Conservation (phyloP, 2,888 invertebrate genomes). For the Agrotis clavis region DNA sequence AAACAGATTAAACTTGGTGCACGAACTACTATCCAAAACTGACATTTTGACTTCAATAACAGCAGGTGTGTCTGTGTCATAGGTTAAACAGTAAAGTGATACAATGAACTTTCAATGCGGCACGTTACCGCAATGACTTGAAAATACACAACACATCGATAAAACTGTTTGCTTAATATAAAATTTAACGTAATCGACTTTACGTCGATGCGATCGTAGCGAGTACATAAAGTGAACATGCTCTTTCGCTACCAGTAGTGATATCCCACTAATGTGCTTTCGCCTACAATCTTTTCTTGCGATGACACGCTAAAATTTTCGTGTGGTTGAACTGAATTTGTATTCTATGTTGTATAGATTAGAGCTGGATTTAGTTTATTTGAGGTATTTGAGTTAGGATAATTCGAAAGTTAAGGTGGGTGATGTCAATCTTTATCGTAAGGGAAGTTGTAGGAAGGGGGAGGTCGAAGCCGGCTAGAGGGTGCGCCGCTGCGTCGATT, state of each 20-base stretch:
- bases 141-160: constrained; percentile 75
- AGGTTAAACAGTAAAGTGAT: constrained; percentile 55
- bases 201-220: constrained; percentile 78
- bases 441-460: constrained; percentile 87
- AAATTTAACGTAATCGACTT: constrained; percentile 86
- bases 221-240: constrained; percentile 85
- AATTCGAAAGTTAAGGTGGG: constrained; percentile 85
- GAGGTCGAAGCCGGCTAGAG: constrained; percentile 78
- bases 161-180: constrained; percentile 85
- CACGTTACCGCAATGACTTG: constrained; percentile 61
- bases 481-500: constrained; percentile 90
- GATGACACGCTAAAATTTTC: constrained; percentile 87
- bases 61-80: constrained; percentile 44
- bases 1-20: constrained; percentile 24
- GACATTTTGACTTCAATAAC: constrained; percentile 37
- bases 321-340: constrained; percentile 68
- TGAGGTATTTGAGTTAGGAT: constrained; percentile 79
- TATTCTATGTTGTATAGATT: constrained; percentile 71
- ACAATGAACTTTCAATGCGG: constrained; percentile 63
- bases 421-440: constrained; percentile 91
- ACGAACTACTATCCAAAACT: constrained; percentile 19
- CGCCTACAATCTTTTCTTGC: constrained; percentile 89
- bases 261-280: constrained; percentile 90
- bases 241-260: constrained; percentile 86
- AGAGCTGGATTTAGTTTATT: constrained; percentile 76